These are phyloP conservation scores for Chondrosia reniformis DNA, from an alignment of 37 sponge, comb jelly and placozoan species.

Conservation along the genomic window DNA sequence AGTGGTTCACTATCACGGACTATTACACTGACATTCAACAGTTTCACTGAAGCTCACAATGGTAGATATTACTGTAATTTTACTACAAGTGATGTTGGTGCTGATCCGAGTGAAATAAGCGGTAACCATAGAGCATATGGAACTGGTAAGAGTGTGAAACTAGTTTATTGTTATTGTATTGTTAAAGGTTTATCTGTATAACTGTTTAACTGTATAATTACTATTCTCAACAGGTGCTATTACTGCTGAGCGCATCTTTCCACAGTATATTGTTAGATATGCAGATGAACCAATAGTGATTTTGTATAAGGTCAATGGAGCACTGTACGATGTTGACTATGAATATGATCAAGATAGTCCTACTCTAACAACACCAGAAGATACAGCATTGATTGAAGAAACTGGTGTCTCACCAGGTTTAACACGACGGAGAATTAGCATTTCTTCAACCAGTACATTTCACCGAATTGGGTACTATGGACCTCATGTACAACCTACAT, in stretches of 20 bases:
- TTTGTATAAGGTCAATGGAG: conserved; percentile 1
- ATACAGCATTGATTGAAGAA: background rate
- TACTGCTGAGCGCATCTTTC: no score
- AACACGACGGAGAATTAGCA: background rate
- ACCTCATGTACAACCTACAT: background rate
- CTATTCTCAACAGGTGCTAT: no score
- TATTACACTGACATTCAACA: background rate
- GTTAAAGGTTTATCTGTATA: no score
- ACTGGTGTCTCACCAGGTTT: background rate
- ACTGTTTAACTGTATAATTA: no score
- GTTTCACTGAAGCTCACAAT: conserved; percentile 7
- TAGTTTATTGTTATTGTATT: no score
- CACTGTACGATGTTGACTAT: background rate
- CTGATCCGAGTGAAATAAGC: no score
- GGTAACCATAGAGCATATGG: background rate
- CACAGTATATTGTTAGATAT: no score
- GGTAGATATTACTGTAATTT: background rate
- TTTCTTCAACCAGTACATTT: background rate
- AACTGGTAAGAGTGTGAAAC: conserved; percentile 10
- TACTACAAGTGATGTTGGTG: background rate
- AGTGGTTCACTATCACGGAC: background rate
- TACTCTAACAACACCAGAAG: background rate
- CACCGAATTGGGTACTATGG: background rate
- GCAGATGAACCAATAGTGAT: no score
- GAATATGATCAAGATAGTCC: background rate